Evolutionary conservation across 2,113 vertebrate species (phyloP), one percentile per base, ranked within the genome.

Genomic region (Archilochus colubris): DNA sequence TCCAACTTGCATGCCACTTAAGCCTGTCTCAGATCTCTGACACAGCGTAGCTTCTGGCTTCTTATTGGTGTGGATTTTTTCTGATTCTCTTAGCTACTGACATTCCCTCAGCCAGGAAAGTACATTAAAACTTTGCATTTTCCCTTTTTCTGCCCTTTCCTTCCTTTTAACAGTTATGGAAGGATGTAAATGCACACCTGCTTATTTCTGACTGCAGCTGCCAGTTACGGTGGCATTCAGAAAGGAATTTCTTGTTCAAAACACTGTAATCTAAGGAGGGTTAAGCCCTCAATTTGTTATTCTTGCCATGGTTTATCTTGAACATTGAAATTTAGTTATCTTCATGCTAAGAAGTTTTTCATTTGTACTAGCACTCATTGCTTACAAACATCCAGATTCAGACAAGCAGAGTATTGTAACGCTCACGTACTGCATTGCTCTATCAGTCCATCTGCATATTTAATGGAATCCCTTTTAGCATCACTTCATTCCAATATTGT

Each of bases 1-100:
- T 94, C 82, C 83, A 76, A 73, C 87, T 95, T 96, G 98, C 97
- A 97, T 96, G 98, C 87, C 90, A 92, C 94, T 95, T 97, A 73
- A 95, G 95, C 97, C 95, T 96, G 66, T 94, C 95, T 97, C 94
- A 62, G 86, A 92, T 79, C 85, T 91, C 91, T 91, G 86, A 93
- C 93, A 86, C 90, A 81, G 54, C 11, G 0, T 78, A 94, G 95
- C 97, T 96, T 95, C 90, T 93, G 82, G 96, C 96, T 97, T 87
- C 93, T 92, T 95, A 43, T 1, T 36, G 79, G 61, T 66, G 87
- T 72, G 77, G 89, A 73, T 2, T 89, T 91, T 91, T 91, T 67
- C 92, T 73, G 61, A 80, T 89, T 87, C 89, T 96, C 40, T 95
- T 48, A 67, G 91, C 88, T 95, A 84, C 95, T 93, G 63, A 83